phyloP scores from a whole-genome alignment of 2,113 vertebrate species.

The Cairina moschata region DNA sequence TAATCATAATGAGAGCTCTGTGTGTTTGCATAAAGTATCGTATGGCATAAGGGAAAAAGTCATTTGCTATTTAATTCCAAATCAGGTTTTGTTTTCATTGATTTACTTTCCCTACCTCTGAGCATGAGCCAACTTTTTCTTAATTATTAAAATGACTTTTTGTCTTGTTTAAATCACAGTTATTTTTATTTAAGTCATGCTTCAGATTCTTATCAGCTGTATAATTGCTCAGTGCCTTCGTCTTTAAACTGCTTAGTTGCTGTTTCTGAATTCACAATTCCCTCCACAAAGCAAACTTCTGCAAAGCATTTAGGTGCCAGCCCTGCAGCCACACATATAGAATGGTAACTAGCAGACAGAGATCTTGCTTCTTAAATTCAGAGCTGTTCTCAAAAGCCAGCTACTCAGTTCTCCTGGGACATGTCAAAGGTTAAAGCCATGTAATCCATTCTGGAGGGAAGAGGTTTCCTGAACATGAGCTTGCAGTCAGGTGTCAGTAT shows the following conservation, averaged over 20 bases:
- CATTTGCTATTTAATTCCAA: conserved; percentile 24
- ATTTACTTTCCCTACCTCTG: conserved; percentile 12
- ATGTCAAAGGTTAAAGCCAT: not conserved
- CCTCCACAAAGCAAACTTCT: not conserved
- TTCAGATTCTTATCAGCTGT: conserved; percentile 12
- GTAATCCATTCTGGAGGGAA: not conserved
- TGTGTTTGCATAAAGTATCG: conserved; percentile 45
- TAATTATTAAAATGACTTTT: conserved; percentile 49
- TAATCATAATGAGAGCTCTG: conserved; percentile 40
- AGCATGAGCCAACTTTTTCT: not conserved
- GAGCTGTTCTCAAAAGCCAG: accelerated
- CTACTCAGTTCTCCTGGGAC: not conserved
- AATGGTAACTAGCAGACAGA: not conserved
- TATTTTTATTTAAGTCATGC: conserved; percentile 33
- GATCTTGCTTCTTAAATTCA: not conserved
- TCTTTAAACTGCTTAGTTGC: not conserved
- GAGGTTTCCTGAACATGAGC: not conserved
- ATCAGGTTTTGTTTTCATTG: conserved; percentile 22
- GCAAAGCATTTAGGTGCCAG: not conserved
- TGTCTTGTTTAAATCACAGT: conserved; percentile 39
- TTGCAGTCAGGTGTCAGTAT: not conserved
- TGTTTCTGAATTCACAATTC: not conserved
- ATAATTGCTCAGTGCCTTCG: not conserved
- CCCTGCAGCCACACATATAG: not conserved
- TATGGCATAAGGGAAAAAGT: conserved; percentile 29